Base-by-base conservation (phyloP, 2,888 invertebrate genomes). In the Theretra japonica region DNA sequence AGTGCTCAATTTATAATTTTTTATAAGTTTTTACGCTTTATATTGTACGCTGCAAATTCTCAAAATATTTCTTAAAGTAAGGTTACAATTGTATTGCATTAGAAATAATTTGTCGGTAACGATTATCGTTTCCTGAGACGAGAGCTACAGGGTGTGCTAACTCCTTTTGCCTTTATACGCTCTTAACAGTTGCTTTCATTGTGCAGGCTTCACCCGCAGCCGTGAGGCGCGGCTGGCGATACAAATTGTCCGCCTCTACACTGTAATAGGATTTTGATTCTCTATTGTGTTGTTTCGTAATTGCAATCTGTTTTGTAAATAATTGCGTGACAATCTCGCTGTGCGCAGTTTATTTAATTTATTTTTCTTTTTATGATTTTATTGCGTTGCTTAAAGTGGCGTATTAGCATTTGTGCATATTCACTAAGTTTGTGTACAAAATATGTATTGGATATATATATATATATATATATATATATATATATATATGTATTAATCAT, bases 131-230 rank as follows among this genome's bases (percentile, higher is more conserved):
- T 58, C 25, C 1, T 48, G 19, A 48, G 28, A 59, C 15, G 8
- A 48, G 21, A 7, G n/a, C 15, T 21, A 25, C 17, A 53, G n/a
- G n/a, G 8, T 48, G 23, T 33, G 48, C 65, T 69, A 30, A 73
- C 70, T 56, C 70, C 33, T 11, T 19, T 59, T 80, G 80, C 80
- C 78, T 80, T 83, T 81, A 81, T 73, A 78, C 74, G 79, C 75
- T 80, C 79, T 80, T 82, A 84, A 81, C 78, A 80, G 81, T 80
- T 76, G 81, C 76, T 80, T 78, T 82, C 81, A 86, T 88, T 88
- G 88, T 88, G 79, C 80, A 77, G 78, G 77, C 83, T 88, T 88
- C 88, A 86, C 81, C 82, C 79, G 78, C 87, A 89, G 86, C 58
- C 70, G 5, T 71, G 74, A 75, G 78, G 73, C 71, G n/a, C 30